Evolutionary conservation across 2,888 invertebrate genomes (phyloP).

Genomic region (Keiferia lycopersicella): DNA sequence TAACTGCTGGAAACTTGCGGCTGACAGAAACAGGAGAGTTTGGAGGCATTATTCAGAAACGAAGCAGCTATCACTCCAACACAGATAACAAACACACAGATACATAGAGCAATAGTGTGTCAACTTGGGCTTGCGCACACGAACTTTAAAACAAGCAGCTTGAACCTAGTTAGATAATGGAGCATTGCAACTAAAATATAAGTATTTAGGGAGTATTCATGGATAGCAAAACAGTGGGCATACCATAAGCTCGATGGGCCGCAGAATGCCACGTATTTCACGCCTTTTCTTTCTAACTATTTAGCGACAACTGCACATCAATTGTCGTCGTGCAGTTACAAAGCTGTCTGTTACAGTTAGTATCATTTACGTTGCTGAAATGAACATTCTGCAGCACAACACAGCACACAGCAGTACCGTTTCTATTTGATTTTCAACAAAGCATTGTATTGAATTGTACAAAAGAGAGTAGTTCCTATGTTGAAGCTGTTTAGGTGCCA

Average conservation of each 20-base stretch:
- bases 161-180: background rate
- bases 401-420: background rate
- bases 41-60: too few species aligned
- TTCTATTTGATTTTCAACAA: conserved; percentile 10
- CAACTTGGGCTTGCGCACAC: background rate
- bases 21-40: too few species aligned
- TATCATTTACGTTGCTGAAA: background rate
- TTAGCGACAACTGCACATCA: background rate
- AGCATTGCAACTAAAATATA: too few species aligned
- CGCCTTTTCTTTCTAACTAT: too few species aligned
- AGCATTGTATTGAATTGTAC: background rate
- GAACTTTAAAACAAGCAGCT: background rate
- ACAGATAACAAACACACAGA: background rate
- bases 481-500: background rate
- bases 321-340: background rate
- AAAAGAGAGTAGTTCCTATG: background rate
- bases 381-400: background rate
- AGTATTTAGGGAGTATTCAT: too few species aligned
- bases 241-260: too few species aligned
- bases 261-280: too few species aligned
- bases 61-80: too few species aligned
- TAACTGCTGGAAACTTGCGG: too few species aligned
- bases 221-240: too few species aligned
- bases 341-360: background rate
- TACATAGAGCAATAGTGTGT: background rate